phyloP scores from a whole-genome alignment of 1,140 invertebrate species.

The Coenobita brevimanus region DNA sequence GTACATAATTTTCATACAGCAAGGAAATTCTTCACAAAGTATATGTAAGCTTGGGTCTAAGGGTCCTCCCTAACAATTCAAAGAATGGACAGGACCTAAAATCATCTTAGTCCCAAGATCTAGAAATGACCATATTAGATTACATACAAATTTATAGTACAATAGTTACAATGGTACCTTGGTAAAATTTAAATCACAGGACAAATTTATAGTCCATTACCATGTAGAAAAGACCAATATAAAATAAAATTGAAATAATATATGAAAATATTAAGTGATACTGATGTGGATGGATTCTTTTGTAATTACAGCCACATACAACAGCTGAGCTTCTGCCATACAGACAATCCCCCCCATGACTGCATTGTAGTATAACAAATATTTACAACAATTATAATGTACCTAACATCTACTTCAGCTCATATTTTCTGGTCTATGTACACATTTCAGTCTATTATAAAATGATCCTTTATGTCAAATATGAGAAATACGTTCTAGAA shows the following conservation, averaged over 20 bases:
- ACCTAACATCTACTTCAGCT: slow-evolving; percentile 56
- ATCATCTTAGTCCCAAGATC: slow-evolving; percentile 10
- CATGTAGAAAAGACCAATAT: slow-evolving; percentile 26
- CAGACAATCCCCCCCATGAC: not conserved
- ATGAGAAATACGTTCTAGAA: slow-evolving; percentile 13
- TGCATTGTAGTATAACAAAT: slow-evolving; percentile 44
- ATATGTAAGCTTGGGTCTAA: slow-evolving; percentile 47
- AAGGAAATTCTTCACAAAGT: slow-evolving; percentile 41
- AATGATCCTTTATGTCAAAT: slow-evolving; percentile 22
- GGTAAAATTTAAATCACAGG: slow-evolving; percentile 6
- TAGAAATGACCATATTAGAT: slow-evolving; percentile 22
- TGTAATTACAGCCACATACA: slow-evolving; percentile 11
- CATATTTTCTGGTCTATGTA: slow-evolving; percentile 43
- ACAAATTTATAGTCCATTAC: slow-evolving; percentile 40
- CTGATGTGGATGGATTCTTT: slow-evolving; percentile 54
- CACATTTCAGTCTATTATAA: slow-evolving; percentile 34
- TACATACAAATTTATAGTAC: slow-evolving; percentile 9
- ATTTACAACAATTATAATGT: slow-evolving; percentile 65
- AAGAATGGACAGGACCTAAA: slow-evolving; percentile 29
- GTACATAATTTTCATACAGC: slow-evolving; percentile 52
- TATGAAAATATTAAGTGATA: not conserved
- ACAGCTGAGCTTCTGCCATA: slow-evolving; percentile 32
- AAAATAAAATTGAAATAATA: not conserved
- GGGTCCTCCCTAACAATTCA: slow-evolving; percentile 46
- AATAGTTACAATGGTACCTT: not conserved